Evolutionary conservation across 2,113 vertebrate species (phyloP), one percentile per base, ranked within the genome.

Genomic region (Eidolon helvum): DNA sequence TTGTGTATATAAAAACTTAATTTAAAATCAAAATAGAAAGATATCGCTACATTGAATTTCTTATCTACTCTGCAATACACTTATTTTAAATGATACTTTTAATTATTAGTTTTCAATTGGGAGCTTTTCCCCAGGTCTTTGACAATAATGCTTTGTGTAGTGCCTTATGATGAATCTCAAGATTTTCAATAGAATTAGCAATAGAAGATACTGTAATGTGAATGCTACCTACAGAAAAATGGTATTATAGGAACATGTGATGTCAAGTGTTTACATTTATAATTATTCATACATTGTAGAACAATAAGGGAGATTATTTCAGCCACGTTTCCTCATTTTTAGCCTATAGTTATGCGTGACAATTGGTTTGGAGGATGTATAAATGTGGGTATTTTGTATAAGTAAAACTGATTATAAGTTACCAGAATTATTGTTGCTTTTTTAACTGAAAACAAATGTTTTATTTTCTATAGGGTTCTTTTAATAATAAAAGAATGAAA

Each of bases 31-130:
- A 89, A 98, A 96, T 93, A 95, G 85, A 98, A 48, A 98, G 97
- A 96, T 97, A 88, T 94, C 95, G 75, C 84, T 98, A 97, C 87
- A 91, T 6, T 77, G 35, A 96, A 43, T 48, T 94, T 97, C 97
- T 98, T 98, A 97, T 88, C 97, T 98, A 98, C 95, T 97, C 96
- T 98, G 95, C 95, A 98, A 96, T 96, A 94, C 94, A 96, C 90
- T 95, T 78, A 95, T n/a, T 93, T 88, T 68, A 95, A 79, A 72
- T 89, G 97, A 95, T 85, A 98, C n/a, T 50, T 88, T 87, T 91
- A 93, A 85, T 97, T 87, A 93, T 22, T 38, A 97, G 74, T 83
- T 97, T 94, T 98, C 92, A 98, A 24, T 21, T 84, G 24, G 97
- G 95, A 98, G 95, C 26, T 69, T 28, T 48, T 95, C 94, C 88